These are phyloP conservation scores for Todus mexicanus DNA, from an alignment of 2,797 vertebrate genomes.

Conservation along the genomic window DNA sequence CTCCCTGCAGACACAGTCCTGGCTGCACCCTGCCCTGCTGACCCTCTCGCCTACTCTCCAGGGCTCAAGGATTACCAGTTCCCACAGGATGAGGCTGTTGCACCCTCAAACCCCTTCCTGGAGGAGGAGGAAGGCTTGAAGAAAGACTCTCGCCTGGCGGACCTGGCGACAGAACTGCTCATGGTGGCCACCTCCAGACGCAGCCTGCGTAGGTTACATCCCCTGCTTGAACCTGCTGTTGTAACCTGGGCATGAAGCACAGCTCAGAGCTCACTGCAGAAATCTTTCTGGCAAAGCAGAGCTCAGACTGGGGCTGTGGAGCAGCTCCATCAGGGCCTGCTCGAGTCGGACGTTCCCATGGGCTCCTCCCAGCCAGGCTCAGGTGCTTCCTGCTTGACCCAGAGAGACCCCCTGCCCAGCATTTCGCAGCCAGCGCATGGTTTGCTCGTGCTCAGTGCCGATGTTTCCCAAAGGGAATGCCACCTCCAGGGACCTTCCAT, in stretches of 20 bases:
- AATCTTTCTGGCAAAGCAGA: rapidly evolving
- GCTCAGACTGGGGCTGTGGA: neutral
- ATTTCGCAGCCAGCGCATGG: rapidly evolving
- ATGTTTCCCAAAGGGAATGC: neutral
- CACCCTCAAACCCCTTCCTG: constrained; percentile 94
- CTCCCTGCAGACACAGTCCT: rapidly evolving
- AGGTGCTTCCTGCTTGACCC: neutral
- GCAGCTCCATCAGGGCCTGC: neutral
- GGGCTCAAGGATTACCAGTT: constrained; percentile 92
- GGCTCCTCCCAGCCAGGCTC: neutral
- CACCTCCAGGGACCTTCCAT: neutral
- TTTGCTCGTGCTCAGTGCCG: neutral
- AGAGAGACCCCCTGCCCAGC: neutral
- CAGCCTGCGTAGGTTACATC: constrained; percentile 83
- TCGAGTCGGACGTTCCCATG: neutral
- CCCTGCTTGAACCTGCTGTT: neutral
- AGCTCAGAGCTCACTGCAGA: neutral
- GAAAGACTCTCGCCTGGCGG: constrained; percentile 86
- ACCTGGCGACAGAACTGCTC: constrained; percentile 91
- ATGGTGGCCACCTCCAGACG: constrained; percentile 93
- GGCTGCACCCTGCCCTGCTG: neutral
- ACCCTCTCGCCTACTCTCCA: neutral
- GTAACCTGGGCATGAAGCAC: no score
- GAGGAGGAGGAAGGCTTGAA: constrained; percentile 91
- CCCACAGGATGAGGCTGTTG: constrained; percentile 90